Evolutionary conservation across 2,888 invertebrate genomes (phyloP).

Genomic region (Nomada ferruginata): DNA sequence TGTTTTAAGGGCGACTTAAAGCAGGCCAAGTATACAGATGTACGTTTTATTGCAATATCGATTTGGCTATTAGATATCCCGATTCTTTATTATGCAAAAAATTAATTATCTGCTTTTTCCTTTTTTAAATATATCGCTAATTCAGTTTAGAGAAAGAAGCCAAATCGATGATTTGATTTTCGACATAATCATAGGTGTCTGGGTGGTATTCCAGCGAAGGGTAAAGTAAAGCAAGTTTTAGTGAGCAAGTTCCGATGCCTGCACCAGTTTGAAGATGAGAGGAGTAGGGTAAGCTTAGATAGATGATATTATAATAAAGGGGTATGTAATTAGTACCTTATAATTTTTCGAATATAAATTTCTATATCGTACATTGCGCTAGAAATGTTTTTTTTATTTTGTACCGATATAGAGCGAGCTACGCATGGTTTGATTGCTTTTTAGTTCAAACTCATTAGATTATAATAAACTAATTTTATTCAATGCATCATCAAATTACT

Average conservation of each 20-base stretch:
- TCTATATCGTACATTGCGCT: background rate
- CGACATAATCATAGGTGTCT: background rate
- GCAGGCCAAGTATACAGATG: conserved; percentile 2
- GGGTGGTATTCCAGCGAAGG: background rate
- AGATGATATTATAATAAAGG: background rate
- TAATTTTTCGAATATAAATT: background rate
- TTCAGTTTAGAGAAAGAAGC: background rate
- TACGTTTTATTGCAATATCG: background rate
- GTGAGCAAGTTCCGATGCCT: conserved; percentile 14
- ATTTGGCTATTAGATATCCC: background rate
- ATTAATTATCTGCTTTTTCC: no score
- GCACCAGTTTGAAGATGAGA: conserved; percentile 31
- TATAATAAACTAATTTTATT: no score
- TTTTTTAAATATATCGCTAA: background rate
- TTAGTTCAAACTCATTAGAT: no score
- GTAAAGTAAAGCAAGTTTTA: conserved; percentile 11
- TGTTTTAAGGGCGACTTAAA: background rate
- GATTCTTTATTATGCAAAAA: no score
- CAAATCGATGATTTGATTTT: conserved; percentile 22
- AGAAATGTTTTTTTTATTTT: background rate
- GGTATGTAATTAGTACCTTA: background rate
- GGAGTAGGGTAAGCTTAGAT: conserved; percentile 18
- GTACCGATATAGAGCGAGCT: background rate
- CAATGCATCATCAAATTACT: no score
- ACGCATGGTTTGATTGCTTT: no score